phyloP scores from a whole-genome alignment of 2,113 vertebrate genomes.

The Megalops atlanticus region DNA sequence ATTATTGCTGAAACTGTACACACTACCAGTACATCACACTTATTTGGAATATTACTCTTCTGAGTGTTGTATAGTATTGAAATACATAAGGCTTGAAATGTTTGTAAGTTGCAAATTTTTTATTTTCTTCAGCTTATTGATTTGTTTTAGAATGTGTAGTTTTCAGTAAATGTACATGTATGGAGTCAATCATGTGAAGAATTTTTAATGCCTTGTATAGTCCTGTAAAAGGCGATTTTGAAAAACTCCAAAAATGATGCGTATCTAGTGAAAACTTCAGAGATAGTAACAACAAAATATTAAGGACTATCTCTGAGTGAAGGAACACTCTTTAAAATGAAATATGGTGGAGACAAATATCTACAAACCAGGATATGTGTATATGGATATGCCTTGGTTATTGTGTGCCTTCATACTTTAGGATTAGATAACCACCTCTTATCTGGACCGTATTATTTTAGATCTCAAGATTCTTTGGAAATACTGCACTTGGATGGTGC shows the following conservation, averaged over 20 bases:
- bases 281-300: slow-evolving; percentile 6
- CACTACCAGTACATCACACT: not conserved
- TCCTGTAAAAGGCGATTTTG: not conserved
- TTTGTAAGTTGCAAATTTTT: not conserved
- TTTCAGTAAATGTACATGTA: not conserved
- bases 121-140: not conserved
- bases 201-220: not conserved
- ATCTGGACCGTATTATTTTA: not conserved
- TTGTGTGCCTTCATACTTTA: not conserved
- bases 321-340: slow-evolving; percentile 3
- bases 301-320: not conserved
- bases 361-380: not conserved
- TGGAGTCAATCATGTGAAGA: not conserved
- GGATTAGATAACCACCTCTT: not conserved
- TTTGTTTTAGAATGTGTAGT: not conserved
- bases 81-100: not conserved
- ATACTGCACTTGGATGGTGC: not conserved
- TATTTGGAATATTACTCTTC: not conserved
- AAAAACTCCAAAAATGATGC: not conserved
- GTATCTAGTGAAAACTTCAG: not conserved
- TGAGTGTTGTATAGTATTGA: not conserved
- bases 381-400: not conserved
- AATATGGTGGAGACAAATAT: slow-evolving; percentile 2
- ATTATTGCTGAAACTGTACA: not conserved
- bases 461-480: not conserved